phyloP scores from a whole-genome alignment of 2,797 vertebrate species.

The Distichodus sexfasciatus region DNA sequence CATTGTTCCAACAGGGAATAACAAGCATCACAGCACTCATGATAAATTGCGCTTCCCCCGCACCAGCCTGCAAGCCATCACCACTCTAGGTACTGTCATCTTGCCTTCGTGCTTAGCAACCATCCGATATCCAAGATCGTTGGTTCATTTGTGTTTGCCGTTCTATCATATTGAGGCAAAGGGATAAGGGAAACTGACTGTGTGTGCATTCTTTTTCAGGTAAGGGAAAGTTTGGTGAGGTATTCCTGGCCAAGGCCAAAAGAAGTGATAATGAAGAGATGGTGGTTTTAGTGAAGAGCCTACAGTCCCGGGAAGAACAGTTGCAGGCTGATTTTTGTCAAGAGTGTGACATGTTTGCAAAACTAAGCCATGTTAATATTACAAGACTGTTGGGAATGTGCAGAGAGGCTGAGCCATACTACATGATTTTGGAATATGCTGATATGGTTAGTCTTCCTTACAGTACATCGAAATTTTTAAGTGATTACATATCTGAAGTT shows the following conservation, averaged over 20 bases:
- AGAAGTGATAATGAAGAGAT: slow-evolving; percentile 66
- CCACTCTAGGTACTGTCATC: slow-evolving; percentile 73
- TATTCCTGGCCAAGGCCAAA: slow-evolving; percentile 83
- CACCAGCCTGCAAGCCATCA: slow-evolving; percentile 79
- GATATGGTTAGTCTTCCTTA: slow-evolving; percentile 78
- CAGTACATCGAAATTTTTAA: too few relatives aligned
- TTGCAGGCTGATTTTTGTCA: slow-evolving; percentile 81
- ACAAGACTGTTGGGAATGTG: slow-evolving; percentile 80
- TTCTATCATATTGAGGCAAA: not conserved
- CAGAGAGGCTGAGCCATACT: slow-evolving; percentile 79
- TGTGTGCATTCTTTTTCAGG: slow-evolving; percentile 59
- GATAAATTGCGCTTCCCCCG: slow-evolving; percentile 80
- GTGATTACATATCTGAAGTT: too few relatives aligned
- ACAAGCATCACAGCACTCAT: slow-evolving; percentile 76
- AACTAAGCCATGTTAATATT: slow-evolving; percentile 78
- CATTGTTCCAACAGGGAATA: slow-evolving; percentile 60
- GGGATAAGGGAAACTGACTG: not conserved
- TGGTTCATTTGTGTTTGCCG: too few relatives aligned
- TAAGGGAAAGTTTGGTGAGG: slow-evolving; percentile 84
- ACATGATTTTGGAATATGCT: slow-evolving; percentile 86
- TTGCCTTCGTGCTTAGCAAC: not conserved
- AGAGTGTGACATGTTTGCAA: slow-evolving; percentile 85
- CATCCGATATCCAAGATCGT: too few relatives aligned
- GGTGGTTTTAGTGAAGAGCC: slow-evolving; percentile 82
- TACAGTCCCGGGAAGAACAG: slow-evolving; percentile 81